Percentiles rank a stretch among this genome's conserved stretches.
Conservation (phyloP, 92 coral and sea anemone genomes). For the Porites lobata region DNA sequence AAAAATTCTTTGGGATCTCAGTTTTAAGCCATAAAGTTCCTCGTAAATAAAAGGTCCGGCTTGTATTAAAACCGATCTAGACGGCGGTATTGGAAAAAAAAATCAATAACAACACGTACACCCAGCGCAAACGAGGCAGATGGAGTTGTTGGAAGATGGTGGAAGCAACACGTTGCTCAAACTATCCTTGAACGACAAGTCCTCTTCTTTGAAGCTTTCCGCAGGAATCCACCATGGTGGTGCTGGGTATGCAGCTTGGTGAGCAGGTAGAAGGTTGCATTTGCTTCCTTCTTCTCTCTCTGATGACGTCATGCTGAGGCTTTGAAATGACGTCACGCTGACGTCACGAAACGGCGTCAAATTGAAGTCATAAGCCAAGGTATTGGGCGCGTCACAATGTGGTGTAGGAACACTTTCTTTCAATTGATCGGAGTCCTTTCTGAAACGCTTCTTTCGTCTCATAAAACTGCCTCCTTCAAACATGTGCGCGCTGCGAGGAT, state of each 20-base stretch:
- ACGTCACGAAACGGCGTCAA: neutral
- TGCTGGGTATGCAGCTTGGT: neutral
- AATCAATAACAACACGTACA: conserved; percentile 28
- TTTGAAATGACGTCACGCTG: neutral
- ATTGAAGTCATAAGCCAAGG: neutral
- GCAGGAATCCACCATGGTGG: neutral
- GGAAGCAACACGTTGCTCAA: neutral
- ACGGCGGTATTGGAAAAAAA: no score
- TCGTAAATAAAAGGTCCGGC: no score
- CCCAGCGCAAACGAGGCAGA: conserved; percentile 33
- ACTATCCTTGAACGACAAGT: neutral
- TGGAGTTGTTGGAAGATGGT: neutral
- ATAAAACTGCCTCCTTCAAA: conserved; percentile 95
- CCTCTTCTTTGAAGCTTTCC: neutral
- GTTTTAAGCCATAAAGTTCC: no score
- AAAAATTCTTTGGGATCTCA: no score
- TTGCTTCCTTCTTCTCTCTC: neutral
- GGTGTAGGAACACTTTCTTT: neutral
- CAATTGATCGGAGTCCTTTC: neutral
- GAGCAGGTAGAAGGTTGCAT: neutral
- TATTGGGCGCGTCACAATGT: neutral
- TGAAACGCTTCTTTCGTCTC: conserved; percentile 89
- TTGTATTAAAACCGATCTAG: no score
- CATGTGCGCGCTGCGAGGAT: conserved; percentile 83
- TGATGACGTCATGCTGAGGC: neutral